phyloP scores from a whole-genome alignment of 1,140 invertebrate genomes.

The Octopus sinensis region DNA sequence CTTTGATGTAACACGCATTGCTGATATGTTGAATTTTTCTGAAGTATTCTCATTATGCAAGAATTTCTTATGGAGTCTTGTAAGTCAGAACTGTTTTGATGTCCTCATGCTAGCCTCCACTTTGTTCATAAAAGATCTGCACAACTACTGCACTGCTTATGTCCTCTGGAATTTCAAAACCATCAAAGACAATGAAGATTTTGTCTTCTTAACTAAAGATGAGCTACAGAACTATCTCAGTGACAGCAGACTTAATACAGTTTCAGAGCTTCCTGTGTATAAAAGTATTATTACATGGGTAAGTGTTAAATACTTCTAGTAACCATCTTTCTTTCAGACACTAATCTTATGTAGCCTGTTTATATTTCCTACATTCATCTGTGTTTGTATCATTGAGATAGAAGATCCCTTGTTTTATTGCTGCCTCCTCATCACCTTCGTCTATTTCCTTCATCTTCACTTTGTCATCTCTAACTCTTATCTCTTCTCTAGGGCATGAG shows the following conservation, averaged over 20 bases:
- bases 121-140: neutral
- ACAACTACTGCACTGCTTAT: neutral
- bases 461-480: no score
- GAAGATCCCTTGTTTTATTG: no score
- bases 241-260: neutral
- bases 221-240: neutral
- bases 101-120: neutral
- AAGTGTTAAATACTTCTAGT: neutral
- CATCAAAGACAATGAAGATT: neutral
- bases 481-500: no score
- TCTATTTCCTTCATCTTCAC: no score
- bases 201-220: neutral
- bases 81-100: neutral
- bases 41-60: neutral
- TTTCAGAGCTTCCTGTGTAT: neutral
- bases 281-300: neutral
- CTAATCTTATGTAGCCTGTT: no score
- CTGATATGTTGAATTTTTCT: neutral
- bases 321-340: no score
- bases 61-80: neutral
- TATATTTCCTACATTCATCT: no score
- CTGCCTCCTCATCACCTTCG: no score
- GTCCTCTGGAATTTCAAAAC: neutral
- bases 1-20: neutral
- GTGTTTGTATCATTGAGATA: no score